Conservation (phyloP, 2,888 invertebrate species). For the Aradus depressus region DNA sequence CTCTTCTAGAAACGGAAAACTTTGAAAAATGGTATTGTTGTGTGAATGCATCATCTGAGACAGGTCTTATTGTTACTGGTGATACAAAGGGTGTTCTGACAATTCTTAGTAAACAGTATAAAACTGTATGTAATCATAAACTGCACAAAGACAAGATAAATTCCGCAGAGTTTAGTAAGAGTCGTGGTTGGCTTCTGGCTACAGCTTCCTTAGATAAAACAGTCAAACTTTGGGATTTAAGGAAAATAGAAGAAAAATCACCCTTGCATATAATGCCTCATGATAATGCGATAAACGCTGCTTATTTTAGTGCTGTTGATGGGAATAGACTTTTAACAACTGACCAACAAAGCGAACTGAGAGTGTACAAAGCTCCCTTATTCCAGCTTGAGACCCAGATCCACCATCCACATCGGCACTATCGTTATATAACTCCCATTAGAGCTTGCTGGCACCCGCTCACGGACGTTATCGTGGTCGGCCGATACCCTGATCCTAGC, state of each 20-base stretch:
- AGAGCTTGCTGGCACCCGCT: constrained; percentile 40
- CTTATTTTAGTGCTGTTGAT: constrained; percentile 34
- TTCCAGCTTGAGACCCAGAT: constrained; percentile 36
- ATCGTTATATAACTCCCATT: constrained; percentile 39
- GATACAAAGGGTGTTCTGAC: constrained; percentile 29
- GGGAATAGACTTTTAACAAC: constrained; percentile 37
- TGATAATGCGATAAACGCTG: constrained; percentile 29
- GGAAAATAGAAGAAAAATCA: constrained; percentile 26
- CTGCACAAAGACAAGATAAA: constrained; percentile 30
- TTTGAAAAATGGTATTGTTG: constrained; percentile 30
- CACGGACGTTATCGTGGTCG: constrained; percentile 37
- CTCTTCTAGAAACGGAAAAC: constrained; percentile 13
- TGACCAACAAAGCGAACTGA: constrained; percentile 36
- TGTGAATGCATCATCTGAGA: constrained; percentile 28
- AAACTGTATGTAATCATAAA: constrained; percentile 22
- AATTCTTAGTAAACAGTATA: constrained; percentile 27
- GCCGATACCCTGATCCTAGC: constrained; percentile 38
- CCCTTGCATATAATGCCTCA: constrained; percentile 25
- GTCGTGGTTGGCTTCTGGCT: constrained; percentile 28
- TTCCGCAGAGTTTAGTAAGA: constrained; percentile 30
- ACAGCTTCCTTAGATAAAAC: constrained; percentile 31
- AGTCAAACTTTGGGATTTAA: constrained; percentile 32
- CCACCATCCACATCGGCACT: constrained; percentile 38
- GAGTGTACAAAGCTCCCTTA: constrained; percentile 34
- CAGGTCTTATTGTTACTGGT: constrained; percentile 28